phyloP scores from a whole-genome alignment of 1,140 invertebrate species.

The Dysdera silvatica region DNA sequence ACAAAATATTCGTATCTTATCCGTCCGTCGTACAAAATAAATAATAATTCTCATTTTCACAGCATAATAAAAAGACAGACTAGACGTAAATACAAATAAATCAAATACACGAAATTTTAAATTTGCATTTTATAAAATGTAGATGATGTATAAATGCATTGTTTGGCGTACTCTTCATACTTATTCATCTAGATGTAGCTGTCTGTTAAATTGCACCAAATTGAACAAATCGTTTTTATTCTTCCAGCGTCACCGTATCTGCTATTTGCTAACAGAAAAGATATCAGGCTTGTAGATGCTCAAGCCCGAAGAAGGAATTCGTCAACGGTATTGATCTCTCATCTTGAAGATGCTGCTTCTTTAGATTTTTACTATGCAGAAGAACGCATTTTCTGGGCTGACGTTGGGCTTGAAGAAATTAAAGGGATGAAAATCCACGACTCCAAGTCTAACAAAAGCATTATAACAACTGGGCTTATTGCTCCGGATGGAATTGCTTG shows the following conservation, averaged over 20 bases:
- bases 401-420: slow-evolving; percentile 72
- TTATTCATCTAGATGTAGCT: too few relatives aligned
- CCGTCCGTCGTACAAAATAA: too few relatives aligned
- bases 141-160: too few relatives aligned
- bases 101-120: too few relatives aligned
- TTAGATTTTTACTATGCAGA: slow-evolving; percentile 77
- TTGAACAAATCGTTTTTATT: too few relatives aligned
- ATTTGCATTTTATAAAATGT: too few relatives aligned
- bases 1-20: too few relatives aligned
- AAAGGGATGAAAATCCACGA: slow-evolving; percentile 67
- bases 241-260: slow-evolving; percentile 52
- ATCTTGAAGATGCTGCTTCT: slow-evolving; percentile 70
- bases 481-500: slow-evolving; percentile 73
- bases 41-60: too few relatives aligned
- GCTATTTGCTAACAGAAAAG: slow-evolving; percentile 63
- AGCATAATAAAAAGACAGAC: too few relatives aligned
- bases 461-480: slow-evolving; percentile 58
- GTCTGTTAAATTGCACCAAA: too few relatives aligned
- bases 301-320: slow-evolving; percentile 43
- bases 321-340: slow-evolving; percentile 41
- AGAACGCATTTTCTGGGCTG: slow-evolving; percentile 77
- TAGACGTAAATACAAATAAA: too few relatives aligned
- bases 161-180: too few relatives aligned
- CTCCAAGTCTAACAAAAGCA: slow-evolving; percentile 38
- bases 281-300: slow-evolving; percentile 68